phyloP scores from a whole-genome alignment of 2,888 invertebrate genomes.

The Belgica antarctica region DNA sequence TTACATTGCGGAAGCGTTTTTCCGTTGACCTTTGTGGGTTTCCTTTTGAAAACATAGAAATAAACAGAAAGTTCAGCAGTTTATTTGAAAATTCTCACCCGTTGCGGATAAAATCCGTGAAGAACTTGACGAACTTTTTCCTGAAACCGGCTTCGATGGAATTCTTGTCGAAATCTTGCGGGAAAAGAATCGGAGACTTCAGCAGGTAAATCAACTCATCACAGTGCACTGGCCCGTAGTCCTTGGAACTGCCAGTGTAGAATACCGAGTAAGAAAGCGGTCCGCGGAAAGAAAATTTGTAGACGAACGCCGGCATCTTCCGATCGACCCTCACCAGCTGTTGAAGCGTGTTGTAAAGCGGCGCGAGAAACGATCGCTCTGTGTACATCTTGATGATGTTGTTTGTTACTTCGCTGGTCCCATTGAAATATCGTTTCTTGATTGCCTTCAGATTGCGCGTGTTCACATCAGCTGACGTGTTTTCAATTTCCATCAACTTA shows the following conservation, averaged over 20 bases:
- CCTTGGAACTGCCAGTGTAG: conserved; percentile 51
- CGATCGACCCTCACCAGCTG: conserved; percentile 48
- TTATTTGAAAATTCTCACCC: conserved; percentile 26
- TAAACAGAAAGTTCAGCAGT: not conserved
- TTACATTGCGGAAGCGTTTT: not conserved
- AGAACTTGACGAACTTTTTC: conserved; percentile 53
- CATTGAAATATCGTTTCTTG: conserved; percentile 49
- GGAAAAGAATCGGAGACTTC: conserved; percentile 54
- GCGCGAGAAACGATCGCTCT: conserved; percentile 57
- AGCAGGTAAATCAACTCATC: conserved; percentile 59
- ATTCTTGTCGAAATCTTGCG: conserved; percentile 49
- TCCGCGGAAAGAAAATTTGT: conserved; percentile 57
- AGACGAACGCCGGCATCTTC: conserved; percentile 55
- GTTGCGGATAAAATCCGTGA: conserved; percentile 55
- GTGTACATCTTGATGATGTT: conserved; percentile 55
- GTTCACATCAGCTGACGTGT: conserved; percentile 40
- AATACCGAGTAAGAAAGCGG: conserved; percentile 53
- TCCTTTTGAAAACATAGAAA: not conserved
- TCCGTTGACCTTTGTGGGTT: not conserved
- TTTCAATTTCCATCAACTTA: conserved; percentile 50
- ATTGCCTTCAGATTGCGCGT: conserved; percentile 46
- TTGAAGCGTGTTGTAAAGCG: conserved; percentile 52
- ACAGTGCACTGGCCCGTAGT: conserved; percentile 56
- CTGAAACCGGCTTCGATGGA: conserved; percentile 53
- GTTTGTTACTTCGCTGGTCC: conserved; percentile 48